Evolutionary conservation across 2,797 vertebrate genomes (phyloP).

Genomic region (Fratercula arctica): DNA sequence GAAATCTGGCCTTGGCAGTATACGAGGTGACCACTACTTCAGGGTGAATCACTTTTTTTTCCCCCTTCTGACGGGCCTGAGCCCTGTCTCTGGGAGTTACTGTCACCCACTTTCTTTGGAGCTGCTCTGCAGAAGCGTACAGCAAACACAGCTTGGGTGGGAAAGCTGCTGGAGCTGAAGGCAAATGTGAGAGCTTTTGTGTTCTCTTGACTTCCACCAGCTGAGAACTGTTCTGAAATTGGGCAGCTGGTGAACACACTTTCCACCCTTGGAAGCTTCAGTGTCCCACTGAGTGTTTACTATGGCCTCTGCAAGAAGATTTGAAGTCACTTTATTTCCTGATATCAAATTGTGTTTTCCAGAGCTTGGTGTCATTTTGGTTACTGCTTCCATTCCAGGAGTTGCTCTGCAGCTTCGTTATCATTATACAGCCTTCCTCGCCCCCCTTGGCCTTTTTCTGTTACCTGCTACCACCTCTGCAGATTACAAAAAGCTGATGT

Average conservation of each 20-base stretch:
- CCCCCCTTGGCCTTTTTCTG: background rate
- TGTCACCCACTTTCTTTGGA: background rate
- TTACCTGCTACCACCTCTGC: background rate
- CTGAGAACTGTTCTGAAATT: background rate
- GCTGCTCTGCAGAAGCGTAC: background rate
- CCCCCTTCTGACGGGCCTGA: background rate
- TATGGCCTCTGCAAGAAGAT: background rate
- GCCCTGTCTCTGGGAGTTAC: background rate
- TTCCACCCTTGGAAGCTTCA: background rate
- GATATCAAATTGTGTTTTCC: background rate
- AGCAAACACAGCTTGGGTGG: no score
- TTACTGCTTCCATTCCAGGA: background rate
- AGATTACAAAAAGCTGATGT: background rate
- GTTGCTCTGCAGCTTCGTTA: background rate
- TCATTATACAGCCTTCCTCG: background rate
- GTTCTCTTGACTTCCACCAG: background rate
- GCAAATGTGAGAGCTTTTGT: background rate
- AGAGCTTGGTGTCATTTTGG: background rate
- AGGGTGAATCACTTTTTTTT: background rate
- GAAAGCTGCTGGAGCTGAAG: background rate
- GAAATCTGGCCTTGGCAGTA: background rate
- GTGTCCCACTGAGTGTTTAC: background rate
- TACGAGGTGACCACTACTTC: background rate
- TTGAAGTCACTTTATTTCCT: background rate
- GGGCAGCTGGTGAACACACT: background rate